Conservation (phyloP, 1,140 invertebrate species). For the Myzus persicae region DNA sequence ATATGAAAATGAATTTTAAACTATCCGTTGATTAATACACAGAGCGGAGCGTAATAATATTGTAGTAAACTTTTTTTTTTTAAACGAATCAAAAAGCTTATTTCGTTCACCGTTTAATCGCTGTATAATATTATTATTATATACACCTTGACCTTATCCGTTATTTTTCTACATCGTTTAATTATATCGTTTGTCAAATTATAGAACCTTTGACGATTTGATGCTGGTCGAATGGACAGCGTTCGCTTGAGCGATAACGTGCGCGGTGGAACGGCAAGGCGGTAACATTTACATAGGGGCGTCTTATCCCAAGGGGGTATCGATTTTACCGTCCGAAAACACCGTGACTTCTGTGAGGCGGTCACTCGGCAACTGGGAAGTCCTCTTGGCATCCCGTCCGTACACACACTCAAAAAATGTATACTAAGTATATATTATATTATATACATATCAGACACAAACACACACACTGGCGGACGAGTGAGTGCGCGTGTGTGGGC, state of each 20-base stretch:
- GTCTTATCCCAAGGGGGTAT: neutral
- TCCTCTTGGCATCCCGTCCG: neutral
- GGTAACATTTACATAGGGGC: neutral
- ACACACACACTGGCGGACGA: neutral
- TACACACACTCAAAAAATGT: neutral
- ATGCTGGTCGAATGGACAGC: neutral
- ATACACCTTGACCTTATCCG: neutral
- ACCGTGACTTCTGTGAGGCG: neutral
- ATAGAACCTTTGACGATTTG: neutral
- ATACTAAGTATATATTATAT: neutral
- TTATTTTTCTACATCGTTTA: neutral
- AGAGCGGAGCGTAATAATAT: neutral
- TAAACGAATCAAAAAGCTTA: neutral
- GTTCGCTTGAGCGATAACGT: neutral
- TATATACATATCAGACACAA: neutral
- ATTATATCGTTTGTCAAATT: neutral
- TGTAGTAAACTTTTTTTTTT: neutral
- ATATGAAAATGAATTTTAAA: neutral
- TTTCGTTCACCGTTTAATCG: neutral
- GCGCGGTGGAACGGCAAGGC: neutral
- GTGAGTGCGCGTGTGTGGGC: no score
- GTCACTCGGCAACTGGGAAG: neutral
- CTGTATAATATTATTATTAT: neutral
- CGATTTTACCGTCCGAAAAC: constrained; percentile 7
- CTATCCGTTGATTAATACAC: neutral